Conservation (phyloP, 2,888 invertebrate genomes). For the Cylloceria caligata region DNA sequence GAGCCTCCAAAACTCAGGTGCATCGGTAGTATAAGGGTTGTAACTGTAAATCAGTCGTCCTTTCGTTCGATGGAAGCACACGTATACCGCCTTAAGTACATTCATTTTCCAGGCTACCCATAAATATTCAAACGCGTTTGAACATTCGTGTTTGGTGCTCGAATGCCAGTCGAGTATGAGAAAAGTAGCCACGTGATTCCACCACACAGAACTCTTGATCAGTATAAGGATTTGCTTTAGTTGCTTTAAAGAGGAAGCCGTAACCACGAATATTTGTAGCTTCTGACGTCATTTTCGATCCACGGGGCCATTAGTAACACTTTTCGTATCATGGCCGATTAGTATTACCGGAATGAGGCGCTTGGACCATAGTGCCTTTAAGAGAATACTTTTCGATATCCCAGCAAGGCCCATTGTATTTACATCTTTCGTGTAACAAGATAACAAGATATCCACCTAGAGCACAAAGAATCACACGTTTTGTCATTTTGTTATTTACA, state of each 20-base stretch:
- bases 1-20: constrained; percentile 62
- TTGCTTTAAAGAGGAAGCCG: not conserved
- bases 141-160: constrained; percentile 41
- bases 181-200: constrained; percentile 67
- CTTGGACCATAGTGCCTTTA: not conserved
- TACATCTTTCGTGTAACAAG: not conserved
- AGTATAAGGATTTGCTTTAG: not conserved
- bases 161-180: constrained; percentile 50
- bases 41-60: constrained; percentile 61
- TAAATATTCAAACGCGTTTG: constrained; percentile 53
- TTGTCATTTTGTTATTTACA: not conserved
- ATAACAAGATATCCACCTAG: not conserved
- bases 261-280: not conserved
- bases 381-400: not conserved
- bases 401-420: not conserved
- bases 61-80: constrained; percentile 53
- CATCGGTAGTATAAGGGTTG: constrained; percentile 65
- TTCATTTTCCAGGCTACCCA: not conserved
- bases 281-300: not conserved
- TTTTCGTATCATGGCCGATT: not conserved
- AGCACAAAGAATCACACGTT: not conserved
- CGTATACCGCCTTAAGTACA: constrained; percentile 45
- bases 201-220: constrained; percentile 61
- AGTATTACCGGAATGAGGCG: not conserved
- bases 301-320: not conserved